Percentiles rank a stretch among this genome's conserved stretches.
Conservation (phyloP, 1,140 invertebrate species). For the Anadara kagoshimensis region DNA sequence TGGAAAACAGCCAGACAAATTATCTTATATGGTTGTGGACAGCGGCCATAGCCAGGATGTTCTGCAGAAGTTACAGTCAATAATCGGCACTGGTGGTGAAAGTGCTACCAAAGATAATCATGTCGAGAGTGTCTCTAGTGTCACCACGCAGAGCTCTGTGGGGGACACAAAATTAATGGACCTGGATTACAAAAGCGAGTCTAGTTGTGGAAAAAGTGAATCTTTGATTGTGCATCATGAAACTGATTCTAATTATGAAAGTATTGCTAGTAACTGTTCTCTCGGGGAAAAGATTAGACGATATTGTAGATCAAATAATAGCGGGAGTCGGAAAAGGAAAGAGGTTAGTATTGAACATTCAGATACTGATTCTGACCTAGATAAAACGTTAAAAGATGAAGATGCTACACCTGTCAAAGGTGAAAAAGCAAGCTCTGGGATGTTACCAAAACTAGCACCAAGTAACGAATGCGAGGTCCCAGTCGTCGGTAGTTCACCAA, state of each 20-base stretch:
- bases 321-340: no score
- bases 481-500: no score
- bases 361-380: no score
- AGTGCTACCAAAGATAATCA: background rate
- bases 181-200: background rate
- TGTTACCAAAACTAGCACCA: no score
- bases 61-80: constrained; percentile 30
- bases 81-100: constrained; percentile 2
- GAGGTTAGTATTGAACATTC: no score
- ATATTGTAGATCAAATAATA: constrained; percentile 29
- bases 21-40: constrained; percentile 26
- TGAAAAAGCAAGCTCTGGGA: no score
- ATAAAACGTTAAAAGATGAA: no score
- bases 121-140: no score
- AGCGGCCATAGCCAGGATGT: constrained; percentile 21
- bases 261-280: constrained; percentile 42
- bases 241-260: constrained; percentile 40
- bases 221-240: background rate
- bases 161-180: background rate
- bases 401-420: no score
- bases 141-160: no score
- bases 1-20: background rate
- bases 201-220: background rate
- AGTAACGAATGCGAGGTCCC: no score
- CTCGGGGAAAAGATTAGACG: constrained; percentile 42